Evolutionary conservation across 2,797 vertebrate species (phyloP).

Genomic region (Setipinna tenuifilis): DNA sequence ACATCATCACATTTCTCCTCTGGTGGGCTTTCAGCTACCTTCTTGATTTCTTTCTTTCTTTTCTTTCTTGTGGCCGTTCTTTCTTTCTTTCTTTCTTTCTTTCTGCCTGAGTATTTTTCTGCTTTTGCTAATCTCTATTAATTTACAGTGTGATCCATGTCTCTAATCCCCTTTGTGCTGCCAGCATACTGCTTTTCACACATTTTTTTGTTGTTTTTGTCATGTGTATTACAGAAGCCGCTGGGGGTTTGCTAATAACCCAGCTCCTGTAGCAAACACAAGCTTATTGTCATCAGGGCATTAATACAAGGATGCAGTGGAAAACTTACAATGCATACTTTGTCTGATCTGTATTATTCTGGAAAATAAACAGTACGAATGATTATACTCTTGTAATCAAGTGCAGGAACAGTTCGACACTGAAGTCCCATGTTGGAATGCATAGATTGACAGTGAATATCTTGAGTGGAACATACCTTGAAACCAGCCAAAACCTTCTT

Average conservation of each 20-base stretch:
- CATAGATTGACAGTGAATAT: background rate
- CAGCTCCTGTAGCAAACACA: conserved; percentile 30
- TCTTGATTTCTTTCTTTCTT: background rate
- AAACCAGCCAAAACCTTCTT: background rate
- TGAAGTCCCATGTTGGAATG: background rate
- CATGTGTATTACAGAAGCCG: conserved; percentile 31
- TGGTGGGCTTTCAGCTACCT: background rate
- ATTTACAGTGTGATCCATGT: conserved; percentile 35
- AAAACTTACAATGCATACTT: background rate
- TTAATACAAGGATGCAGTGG: conserved; percentile 15
- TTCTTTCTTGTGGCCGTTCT: background rate
- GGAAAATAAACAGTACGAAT: background rate
- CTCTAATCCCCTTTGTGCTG: conserved; percentile 19
- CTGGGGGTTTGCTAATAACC: conserved; percentile 41
- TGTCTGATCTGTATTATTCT: background rate
- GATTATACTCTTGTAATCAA: background rate
- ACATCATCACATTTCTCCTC: conserved; percentile 16
- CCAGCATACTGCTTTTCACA: conserved; percentile 4
- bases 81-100: background rate
- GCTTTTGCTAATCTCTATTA: conserved; percentile 32
- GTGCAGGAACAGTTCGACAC: background rate
- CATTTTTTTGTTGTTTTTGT: conserved; percentile 16
- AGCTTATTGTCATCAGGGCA: conserved; percentile 33
- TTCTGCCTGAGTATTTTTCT: conserved; percentile 26
- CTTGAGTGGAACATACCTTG: background rate